Evolutionary conservation across 35 echinoderm and acorn worm genomes (phyloP), one percentile per base, ranked within the genome.

Genomic region (Holothuria glaberrima): DNA sequence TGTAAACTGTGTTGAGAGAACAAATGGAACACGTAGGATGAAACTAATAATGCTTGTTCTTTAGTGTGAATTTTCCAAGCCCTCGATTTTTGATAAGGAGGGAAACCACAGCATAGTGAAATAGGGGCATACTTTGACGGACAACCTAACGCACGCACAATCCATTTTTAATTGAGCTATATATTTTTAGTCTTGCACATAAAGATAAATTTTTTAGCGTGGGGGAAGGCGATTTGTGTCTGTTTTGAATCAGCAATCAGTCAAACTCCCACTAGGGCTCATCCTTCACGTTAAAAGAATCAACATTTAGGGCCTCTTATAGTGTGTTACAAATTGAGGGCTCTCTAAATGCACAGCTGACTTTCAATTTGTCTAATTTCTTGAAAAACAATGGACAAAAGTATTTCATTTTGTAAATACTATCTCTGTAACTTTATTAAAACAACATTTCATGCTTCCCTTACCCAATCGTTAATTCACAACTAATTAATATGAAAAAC

Each of bases 141-240:
- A 67, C 63, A 67, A 22, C 63, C 63, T 67, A 67, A 67, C 63
- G 63, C 63, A 67, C 63, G 63, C 63, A 67, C 4, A 16, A 67
- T 16, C 21, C 63, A 6, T 67, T 67, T 67, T 67, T 67, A 67
- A 24, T 6, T 67, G 21, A 67, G 16, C 63, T 16, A 67, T 67
- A 67, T 67, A 24, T 6, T 30, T 67, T 67, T 67, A 24, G 29
- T 22, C 16, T 16, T 67, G 3, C 63, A 22, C 21, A 24, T 5
- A 24, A 67, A 67, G 29, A 30, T 22, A 22, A 16, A 24, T 67
- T 67, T 67, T 16, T 67, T 67, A 24, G 29, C 21, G 4, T 67
- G 21, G 63, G 63, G 63, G 63, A 67, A 67, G 63, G 21, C 63
- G 29, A 30, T 67, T 67, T 67, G 63, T 16, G 63, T 67, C 63